These are phyloP conservation scores for Lerista edwardsae DNA, from an alignment of 2,797 vertebrate species.

Conservation along the genomic window DNA sequence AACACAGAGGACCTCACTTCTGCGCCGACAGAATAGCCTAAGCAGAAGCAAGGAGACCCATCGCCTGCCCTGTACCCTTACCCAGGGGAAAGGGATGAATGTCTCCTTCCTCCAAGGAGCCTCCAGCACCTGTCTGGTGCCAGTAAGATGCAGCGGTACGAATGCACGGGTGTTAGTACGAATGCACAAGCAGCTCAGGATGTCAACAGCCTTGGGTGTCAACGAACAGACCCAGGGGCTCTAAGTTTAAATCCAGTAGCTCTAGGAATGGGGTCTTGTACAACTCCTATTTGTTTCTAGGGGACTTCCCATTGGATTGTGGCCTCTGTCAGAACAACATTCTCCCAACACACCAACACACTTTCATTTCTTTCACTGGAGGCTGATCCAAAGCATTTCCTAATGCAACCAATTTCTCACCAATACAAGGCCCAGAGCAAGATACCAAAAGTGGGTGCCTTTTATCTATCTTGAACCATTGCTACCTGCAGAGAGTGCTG, in stretches of 20 bases:
- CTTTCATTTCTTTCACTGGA: not conserved
- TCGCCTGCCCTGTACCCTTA: no score
- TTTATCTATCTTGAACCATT: not conserved
- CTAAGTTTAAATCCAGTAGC: not conserved
- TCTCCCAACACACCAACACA: no score
- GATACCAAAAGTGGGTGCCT: not conserved
- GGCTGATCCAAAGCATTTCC: not conserved
- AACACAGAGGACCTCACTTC: no score
- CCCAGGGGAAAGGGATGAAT: no score
- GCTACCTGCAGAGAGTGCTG: not conserved
- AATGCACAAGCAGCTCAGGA: no score
- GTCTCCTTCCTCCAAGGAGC: no score
- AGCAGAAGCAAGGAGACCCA: no score
- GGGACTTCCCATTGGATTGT: not conserved
- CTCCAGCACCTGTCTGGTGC: no score
- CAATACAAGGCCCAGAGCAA: not conserved
- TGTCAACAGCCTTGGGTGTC: no score
- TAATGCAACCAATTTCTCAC: not conserved
- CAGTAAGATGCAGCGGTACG: no score
- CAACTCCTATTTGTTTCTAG: not conserved
- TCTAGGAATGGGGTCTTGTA: not conserved
- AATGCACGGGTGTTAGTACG: no score
- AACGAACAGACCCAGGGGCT: not conserved
- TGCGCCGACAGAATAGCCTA: no score
- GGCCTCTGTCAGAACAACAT: not conserved